Evolutionary conservation across 2,888 invertebrate species (phyloP).

Genomic region (Taphrorychus bicolor): DNA sequence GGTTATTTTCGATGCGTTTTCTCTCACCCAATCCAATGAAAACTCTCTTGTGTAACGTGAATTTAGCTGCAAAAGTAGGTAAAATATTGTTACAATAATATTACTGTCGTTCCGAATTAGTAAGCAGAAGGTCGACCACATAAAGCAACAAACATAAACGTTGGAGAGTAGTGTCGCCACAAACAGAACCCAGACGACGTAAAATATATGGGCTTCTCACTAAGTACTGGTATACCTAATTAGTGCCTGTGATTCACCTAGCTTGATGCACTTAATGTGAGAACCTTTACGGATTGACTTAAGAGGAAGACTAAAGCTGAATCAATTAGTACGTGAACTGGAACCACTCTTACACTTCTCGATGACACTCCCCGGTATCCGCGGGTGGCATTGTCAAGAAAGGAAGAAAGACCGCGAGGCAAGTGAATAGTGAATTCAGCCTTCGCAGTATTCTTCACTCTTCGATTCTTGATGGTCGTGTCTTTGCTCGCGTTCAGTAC

Average conservation of each 20-base stretch:
- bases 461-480: conserved; percentile 11
- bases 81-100: not conserved
- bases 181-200: not conserved
- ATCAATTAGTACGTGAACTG: too few relatives aligned
- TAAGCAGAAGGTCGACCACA: conserved; percentile 28
- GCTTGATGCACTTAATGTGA: too few relatives aligned
- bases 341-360: not conserved
- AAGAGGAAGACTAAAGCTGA: too few relatives aligned
- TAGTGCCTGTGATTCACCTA: too few relatives aligned
- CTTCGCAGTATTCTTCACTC: conserved; percentile 29
- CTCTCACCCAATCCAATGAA: too few relatives aligned
- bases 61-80: not conserved
- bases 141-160: conserved; percentile 11
- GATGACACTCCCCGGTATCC: not conserved
- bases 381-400: conserved; percentile 24
- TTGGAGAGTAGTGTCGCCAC: not conserved
- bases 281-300: too few relatives aligned
- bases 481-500: not conserved
- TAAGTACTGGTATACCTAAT: not conserved
- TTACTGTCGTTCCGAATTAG: conserved; percentile 25
- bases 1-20: too few relatives aligned
- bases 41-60: not conserved
- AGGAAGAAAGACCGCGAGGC: conserved; percentile 27
- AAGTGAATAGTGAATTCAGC: not conserved
- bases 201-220: not conserved